Evolutionary conservation across 1,140 invertebrate species (phyloP).

Genomic region (Bombus superbus): DNA sequence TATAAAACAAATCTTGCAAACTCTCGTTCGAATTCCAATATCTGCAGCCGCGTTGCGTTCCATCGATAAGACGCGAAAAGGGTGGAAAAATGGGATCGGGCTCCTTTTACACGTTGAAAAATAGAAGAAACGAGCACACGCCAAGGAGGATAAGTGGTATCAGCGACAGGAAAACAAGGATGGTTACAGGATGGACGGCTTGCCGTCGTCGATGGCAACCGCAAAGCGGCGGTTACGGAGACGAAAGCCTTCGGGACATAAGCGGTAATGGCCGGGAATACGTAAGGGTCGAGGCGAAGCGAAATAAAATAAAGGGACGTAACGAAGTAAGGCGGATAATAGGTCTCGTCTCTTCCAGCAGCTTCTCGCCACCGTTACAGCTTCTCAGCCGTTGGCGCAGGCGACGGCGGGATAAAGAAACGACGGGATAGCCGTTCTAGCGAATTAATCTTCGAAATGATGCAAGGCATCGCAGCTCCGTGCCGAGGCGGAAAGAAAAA

Average conservation of each 20-base stretch:
- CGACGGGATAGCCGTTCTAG: slow-evolving; percentile 24
- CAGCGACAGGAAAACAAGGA: slow-evolving; percentile 31
- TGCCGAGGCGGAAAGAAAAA: slow-evolving; percentile 42
- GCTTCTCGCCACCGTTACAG: slow-evolving; percentile 2
- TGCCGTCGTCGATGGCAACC: slow-evolving; percentile 22
- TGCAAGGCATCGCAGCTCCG: slow-evolving; percentile 37
- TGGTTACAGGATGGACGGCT: slow-evolving; percentile 31
- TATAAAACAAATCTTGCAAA: neutral
- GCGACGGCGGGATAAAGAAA: slow-evolving; percentile 17
- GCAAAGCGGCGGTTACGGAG: slow-evolving; percentile 41
- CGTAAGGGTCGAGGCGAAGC: slow-evolving; percentile 39
- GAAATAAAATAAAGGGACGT: slow-evolving; percentile 52
- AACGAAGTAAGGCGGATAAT: slow-evolving; percentile 56
- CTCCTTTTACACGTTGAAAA: neutral
- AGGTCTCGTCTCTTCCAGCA: slow-evolving; percentile 29
- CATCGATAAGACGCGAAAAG: neutral
- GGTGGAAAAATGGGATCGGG: neutral
- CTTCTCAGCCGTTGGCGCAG: slow-evolving; percentile 7
- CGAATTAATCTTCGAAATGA: slow-evolving; percentile 68
- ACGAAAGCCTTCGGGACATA: slow-evolving; percentile 37
- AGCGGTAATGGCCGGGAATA: slow-evolving; percentile 51
- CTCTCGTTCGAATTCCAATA: slow-evolving; percentile 9
- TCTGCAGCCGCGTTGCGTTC: neutral
- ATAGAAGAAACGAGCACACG: slow-evolving; percentile 6
- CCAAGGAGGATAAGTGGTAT: slow-evolving; percentile 35